These are phyloP conservation scores for Scaeva pyrastri DNA, from an alignment of 2,888 invertebrate species.

Conservation along the genomic window DNA sequence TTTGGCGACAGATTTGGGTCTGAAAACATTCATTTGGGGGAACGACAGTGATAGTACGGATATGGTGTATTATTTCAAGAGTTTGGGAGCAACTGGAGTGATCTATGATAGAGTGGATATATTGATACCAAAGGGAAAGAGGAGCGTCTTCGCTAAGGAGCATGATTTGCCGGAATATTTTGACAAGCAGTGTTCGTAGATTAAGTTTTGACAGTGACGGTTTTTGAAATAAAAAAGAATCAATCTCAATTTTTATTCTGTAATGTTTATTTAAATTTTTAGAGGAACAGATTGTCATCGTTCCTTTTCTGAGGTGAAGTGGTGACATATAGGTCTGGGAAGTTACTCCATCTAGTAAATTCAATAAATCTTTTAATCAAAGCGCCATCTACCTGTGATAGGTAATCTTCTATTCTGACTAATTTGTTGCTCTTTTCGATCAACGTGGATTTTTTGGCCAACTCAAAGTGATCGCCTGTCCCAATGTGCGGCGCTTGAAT, in stretches of 20 bases:
- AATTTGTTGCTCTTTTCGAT: too few species aligned
- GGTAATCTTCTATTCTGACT: too few species aligned
- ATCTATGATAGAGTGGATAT: slow-evolving; percentile 96
- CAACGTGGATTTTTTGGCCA: background rate
- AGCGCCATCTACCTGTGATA: too few species aligned
- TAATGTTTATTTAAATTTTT: too few species aligned
- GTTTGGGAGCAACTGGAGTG: slow-evolving; percentile 95
- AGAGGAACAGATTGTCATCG: too few species aligned
- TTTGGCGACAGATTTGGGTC: slow-evolving; percentile 89
- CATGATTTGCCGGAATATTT: slow-evolving; percentile 80
- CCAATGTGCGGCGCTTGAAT: slow-evolving; percentile 38
- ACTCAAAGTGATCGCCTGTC: background rate
- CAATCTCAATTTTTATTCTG: too few species aligned
- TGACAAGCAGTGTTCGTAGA: slow-evolving; percentile 79
- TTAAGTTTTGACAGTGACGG: slow-evolving; percentile 28
- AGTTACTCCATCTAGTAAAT: too few species aligned
- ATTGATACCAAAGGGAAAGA: slow-evolving; percentile 78
- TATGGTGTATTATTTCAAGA: slow-evolving; percentile 92
- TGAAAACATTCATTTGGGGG: slow-evolving; percentile 98
- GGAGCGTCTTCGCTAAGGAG: slow-evolving; percentile 78
- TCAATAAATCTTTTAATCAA: too few species aligned
- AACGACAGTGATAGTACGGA: slow-evolving; percentile 94
- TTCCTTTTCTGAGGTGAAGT: too few species aligned
- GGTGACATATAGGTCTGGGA: too few species aligned
- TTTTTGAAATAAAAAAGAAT: too few species aligned